These are phyloP conservation scores for Cherax quadricarinatus DNA, from an alignment of 1,140 invertebrate genomes.

Conservation along the genomic window DNA sequence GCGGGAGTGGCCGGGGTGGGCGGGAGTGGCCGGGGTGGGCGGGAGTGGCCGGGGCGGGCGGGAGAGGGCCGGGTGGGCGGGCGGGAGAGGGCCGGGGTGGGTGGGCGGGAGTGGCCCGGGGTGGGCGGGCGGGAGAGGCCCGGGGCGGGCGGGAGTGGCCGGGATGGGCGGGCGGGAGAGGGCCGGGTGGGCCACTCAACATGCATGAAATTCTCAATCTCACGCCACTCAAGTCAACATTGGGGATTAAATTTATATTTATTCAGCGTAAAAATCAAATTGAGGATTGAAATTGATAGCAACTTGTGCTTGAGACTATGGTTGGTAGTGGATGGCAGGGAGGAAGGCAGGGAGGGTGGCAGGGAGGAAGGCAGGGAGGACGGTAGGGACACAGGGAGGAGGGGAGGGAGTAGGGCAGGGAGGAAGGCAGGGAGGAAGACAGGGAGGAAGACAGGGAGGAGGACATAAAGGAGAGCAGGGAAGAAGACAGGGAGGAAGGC, in stretches of 20 bases:
- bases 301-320: conserved; percentile 63
- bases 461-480: not conserved
- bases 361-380: not conserved
- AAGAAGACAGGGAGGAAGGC: not conserved
- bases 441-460: conserved; percentile 30
- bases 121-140: too few species aligned
- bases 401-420: too few species aligned
- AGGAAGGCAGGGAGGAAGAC: not conserved
- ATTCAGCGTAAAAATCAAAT: conserved; percentile 68
- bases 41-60: too few species aligned
- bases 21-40: too few species aligned
- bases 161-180: too few species aligned
- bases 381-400: not conserved
- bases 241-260: conserved; percentile 70
- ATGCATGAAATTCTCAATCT: conserved; percentile 69
- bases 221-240: conserved; percentile 56
- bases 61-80: too few species aligned
- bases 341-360: not conserved
- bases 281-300: conserved; percentile 70
- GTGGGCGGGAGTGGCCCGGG: too few species aligned
- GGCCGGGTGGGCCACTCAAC: conserved; percentile 3
- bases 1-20: too few species aligned
- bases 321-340: conserved; percentile 30
- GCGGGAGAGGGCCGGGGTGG: too few species aligned
- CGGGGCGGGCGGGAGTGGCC: too few species aligned